Conservation (phyloP, 2,797 vertebrate genomes). For the Cyprinodon diabolis region DNA sequence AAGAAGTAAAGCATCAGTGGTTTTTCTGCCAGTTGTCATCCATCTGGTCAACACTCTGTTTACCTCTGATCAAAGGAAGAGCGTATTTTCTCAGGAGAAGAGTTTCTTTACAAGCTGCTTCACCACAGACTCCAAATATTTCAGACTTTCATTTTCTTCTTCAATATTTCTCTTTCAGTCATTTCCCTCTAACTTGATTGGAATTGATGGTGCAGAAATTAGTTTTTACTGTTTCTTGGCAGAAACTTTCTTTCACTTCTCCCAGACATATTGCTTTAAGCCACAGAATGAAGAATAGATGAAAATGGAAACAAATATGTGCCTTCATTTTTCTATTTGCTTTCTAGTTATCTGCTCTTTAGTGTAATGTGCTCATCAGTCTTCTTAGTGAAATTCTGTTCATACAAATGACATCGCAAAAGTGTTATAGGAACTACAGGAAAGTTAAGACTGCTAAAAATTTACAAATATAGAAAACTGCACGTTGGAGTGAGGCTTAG, state of each 20-base stretch:
- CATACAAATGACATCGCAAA: conserved; percentile 13
- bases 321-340: conserved; percentile 10
- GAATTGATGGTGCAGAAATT: not conserved
- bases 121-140: conserved; percentile 7
- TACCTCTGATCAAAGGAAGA: conserved; percentile 25
- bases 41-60: conserved; percentile 19
- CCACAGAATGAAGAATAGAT: conserved; percentile 12
- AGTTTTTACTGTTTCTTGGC: not conserved
- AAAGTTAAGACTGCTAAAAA: conserved; percentile 11
- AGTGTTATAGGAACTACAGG: conserved; percentile 11
- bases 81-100: conserved; percentile 6
- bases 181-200: not conserved
- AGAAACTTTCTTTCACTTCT: not conserved
- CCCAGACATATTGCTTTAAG: conserved; percentile 4
- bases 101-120: conserved; percentile 1
- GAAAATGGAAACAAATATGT: not conserved
- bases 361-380: conserved; percentile 40
- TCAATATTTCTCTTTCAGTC: conserved; percentile 12
- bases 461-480: conserved; percentile 18
- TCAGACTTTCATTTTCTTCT: not conserved
- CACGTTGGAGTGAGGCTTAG: conserved; percentile 24
- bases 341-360: conserved; percentile 24
- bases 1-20: conserved; percentile 53
- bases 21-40: conserved; percentile 23
- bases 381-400: conserved; percentile 30